A percentile compares a stretch with the other conserved stretches of the same genome.
Conservation (phyloP, 2,113 vertebrate species). For the Puntigrus tetrazona region DNA sequence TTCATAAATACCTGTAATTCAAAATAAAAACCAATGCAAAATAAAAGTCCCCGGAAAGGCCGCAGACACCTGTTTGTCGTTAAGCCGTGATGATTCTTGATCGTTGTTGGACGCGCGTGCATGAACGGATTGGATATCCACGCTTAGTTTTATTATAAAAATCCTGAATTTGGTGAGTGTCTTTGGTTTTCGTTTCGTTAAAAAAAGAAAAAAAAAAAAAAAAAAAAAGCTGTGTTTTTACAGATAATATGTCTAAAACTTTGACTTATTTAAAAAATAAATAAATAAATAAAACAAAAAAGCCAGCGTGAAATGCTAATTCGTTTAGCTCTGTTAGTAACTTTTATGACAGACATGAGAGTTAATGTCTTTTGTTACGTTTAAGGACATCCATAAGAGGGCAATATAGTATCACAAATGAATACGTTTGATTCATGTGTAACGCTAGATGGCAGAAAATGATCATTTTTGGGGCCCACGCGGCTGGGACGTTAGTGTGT, state of each 20-base stretch:
- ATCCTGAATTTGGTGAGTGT: not conserved
- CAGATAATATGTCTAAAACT: not conserved
- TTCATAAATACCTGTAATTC: not conserved
- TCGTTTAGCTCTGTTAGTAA: not conserved
- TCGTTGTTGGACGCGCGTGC: not conserved
- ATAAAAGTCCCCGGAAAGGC: not conserved
- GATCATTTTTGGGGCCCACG: constrained; percentile 37
- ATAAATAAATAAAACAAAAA: no score
- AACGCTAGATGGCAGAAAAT: constrained; percentile 64
- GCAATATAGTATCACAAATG: constrained; percentile 61
- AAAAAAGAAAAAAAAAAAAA: no score
- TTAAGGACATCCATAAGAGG: constrained; percentile 54
- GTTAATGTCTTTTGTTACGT: not conserved
- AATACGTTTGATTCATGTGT: not conserved
- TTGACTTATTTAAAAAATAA: no score
- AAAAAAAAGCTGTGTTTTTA: not conserved
- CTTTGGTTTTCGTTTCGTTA: not conserved
- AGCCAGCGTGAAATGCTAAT: not conserved
- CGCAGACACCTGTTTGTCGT: not conserved
- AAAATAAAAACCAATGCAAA: not conserved
- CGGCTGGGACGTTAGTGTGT: no score
- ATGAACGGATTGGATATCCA: not conserved
- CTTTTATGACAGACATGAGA: not conserved
- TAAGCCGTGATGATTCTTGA: not conserved
- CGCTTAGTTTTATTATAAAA: not conserved